These are phyloP conservation scores for Allophyes oxyacanthae DNA, from an alignment of 2,888 invertebrate species.

Conservation along the genomic window DNA sequence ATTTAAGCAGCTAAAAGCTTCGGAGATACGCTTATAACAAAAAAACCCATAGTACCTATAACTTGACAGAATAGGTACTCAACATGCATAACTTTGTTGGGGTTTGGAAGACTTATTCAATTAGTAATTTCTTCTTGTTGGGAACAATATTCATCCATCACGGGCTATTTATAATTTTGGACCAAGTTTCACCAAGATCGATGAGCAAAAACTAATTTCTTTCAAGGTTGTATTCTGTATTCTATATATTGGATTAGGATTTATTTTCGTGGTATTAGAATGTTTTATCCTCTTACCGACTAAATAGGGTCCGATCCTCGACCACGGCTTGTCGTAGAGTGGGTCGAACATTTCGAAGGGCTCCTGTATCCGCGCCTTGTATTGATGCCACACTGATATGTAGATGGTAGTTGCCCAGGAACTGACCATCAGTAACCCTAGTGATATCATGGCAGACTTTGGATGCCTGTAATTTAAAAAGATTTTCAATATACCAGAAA, in stretches of 20 bases:
- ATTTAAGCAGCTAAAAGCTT: slow-evolving; percentile 50
- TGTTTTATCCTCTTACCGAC: slow-evolving; percentile 88
- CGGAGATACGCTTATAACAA: slow-evolving; percentile 35
- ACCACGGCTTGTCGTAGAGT: slow-evolving; percentile 95
- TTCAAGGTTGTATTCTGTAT: slow-evolving; percentile 10
- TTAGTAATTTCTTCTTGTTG: slow-evolving; percentile 42
- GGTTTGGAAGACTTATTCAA: slow-evolving; percentile 38
- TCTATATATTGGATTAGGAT: slow-evolving; percentile 13
- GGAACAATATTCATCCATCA: slow-evolving; percentile 53
- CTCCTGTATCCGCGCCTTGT: slow-evolving; percentile 93
- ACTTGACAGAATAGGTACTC: slow-evolving; percentile 20
- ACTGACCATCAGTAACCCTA: slow-evolving; percentile 90
- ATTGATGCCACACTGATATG: slow-evolving; percentile 93
- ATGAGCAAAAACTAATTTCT: slow-evolving; percentile 37
- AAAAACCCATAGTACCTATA: slow-evolving; percentile 28
- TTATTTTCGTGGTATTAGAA: slow-evolving; percentile 9
- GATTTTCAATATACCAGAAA: slow-evolving; percentile 1
- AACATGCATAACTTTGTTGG: slow-evolving; percentile 31
- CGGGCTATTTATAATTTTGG: slow-evolving; percentile 45
- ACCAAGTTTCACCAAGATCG: slow-evolving; percentile 51
- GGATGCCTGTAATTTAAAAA: slow-evolving; percentile 84
- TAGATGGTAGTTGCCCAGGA: slow-evolving; percentile 94
- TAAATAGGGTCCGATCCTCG: slow-evolving; percentile 94
- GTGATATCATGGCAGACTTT: slow-evolving; percentile 89
- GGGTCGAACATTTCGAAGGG: slow-evolving; percentile 95